Conservation (phyloP, 30 jellyfish, hydroid and myxozoan species). For the Chrysaora quinquecirrha region DNA sequence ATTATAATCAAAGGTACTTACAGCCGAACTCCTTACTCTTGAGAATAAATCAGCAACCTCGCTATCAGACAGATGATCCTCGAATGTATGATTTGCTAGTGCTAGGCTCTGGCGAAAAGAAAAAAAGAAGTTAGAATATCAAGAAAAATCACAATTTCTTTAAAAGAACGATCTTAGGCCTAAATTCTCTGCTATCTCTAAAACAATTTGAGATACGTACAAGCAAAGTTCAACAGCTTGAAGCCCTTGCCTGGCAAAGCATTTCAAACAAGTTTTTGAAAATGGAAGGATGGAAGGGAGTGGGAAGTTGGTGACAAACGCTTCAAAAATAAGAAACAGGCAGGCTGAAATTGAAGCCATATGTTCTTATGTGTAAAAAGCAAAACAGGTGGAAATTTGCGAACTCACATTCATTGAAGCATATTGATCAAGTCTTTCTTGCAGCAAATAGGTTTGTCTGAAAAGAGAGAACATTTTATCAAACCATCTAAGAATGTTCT, state of each 20-base stretch:
- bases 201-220: no score
- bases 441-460: slow-evolving; percentile 83
- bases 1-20: no score
- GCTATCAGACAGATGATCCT: slow-evolving; percentile 81
- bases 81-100: slow-evolving; percentile 68
- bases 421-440: slow-evolving; percentile 80
- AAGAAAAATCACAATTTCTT: slow-evolving; percentile 63
- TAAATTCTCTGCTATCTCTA: slow-evolving; percentile 75
- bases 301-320: no score
- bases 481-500: no score
- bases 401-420: slow-evolving; percentile 82
- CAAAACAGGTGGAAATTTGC: no score
- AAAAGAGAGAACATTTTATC: slow-evolving; percentile 6
- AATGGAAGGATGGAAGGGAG: no score
- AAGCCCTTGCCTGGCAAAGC: no score
- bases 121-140: slow-evolving; percentile 44
- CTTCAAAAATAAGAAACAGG: no score
- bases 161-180: slow-evolving; percentile 70
- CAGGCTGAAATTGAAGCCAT: no score
- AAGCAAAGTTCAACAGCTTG: no score
- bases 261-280: no score
- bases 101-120: slow-evolving; percentile 72
- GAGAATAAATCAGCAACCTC: slow-evolving; percentile 79
- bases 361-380: no score
- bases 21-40: slow-evolving; percentile 74